These are phyloP conservation scores for Tympanuchus pallidicinctus DNA, from an alignment of 2,113 vertebrate species.

Conservation along the genomic window DNA sequence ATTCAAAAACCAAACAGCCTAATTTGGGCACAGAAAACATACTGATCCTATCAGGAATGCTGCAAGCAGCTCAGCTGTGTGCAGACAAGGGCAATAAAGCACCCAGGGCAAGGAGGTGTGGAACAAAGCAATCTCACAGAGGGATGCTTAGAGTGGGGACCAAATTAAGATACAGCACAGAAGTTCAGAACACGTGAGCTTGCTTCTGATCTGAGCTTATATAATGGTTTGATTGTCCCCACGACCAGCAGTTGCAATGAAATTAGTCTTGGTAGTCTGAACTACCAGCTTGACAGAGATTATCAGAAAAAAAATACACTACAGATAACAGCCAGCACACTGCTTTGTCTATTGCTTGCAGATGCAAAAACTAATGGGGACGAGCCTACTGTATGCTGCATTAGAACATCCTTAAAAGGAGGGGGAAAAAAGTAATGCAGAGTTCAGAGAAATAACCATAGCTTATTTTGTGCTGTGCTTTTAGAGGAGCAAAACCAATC, in stretches of 20 bases:
- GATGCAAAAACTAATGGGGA: background rate
- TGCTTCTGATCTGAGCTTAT: background rate
- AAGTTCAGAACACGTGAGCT: background rate
- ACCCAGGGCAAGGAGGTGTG: background rate
- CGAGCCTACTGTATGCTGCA: background rate
- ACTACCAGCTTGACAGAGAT: background rate
- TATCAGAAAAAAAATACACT: background rate
- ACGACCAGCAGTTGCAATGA: background rate
- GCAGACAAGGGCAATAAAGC: background rate
- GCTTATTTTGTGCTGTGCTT: background rate
- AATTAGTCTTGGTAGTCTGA: background rate
- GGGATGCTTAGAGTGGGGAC: background rate
- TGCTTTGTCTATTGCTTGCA: background rate
- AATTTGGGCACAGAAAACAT: constrained; percentile 18
- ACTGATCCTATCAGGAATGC: constrained; percentile 19
- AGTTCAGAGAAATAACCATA: background rate
- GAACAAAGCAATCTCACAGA: background rate
- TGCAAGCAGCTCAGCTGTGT: background rate
- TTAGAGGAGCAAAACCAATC: background rate
- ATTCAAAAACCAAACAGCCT: background rate
- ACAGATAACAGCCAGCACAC: background rate
- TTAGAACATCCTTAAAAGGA: background rate
- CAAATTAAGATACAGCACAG: background rate
- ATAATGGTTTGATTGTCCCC: background rate
- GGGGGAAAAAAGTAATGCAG: background rate